Evolutionary conservation across 2,113 vertebrate species (phyloP).

Genomic region (Phylloscopus trochilus): DNA sequence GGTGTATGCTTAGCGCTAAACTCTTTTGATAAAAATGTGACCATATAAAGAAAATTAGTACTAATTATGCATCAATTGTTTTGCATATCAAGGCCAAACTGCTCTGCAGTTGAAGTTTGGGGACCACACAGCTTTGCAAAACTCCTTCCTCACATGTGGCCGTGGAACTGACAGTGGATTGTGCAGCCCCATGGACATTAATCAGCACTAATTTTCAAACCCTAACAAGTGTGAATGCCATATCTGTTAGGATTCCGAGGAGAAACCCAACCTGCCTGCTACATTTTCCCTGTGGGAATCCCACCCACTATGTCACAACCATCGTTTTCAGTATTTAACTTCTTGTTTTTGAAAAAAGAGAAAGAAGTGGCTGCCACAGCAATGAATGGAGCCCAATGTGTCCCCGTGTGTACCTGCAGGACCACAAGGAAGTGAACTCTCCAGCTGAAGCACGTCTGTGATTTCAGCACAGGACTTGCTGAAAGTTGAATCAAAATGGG

Average conservation of each 20-base stretch:
- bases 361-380: neutral
- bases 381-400: constrained; percentile 16
- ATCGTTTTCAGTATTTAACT: neutral
- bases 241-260: neutral
- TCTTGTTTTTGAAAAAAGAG: neutral
- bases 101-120: neutral
- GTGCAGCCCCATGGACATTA: neutral
- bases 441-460: neutral
- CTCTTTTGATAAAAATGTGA: neutral
- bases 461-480: neutral
- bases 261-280: constrained; percentile 36
- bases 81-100: neutral
- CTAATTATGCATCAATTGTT: neutral
- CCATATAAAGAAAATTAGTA: neutral
- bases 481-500: neutral
- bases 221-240: constrained; percentile 2
- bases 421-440: neutral
- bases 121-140: neutral
- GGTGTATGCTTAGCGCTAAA: neutral
- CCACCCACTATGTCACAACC: constrained; percentile 17
- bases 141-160: neutral
- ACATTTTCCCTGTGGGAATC: constrained; percentile 12
- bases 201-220: neutral
- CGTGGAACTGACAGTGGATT: neutral
- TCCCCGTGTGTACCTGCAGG: neutral